Evolutionary conservation across 2,888 invertebrate species (phyloP), one percentile per base, ranked within the genome.

Genomic region (Athalia rosae): DNA sequence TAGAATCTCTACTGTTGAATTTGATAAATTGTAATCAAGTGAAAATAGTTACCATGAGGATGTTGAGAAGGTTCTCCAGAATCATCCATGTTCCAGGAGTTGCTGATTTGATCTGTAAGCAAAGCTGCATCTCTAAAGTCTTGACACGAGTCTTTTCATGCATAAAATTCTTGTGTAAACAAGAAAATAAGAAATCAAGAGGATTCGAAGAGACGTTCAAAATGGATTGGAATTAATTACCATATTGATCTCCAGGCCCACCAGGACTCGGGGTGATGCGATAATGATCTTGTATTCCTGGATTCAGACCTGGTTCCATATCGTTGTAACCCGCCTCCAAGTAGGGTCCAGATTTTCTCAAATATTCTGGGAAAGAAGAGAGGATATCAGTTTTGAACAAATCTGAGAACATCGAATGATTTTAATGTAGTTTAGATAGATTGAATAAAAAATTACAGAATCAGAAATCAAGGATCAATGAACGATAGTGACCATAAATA

Each of bases 221-320:
- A 62, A 63, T 56, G 45, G 6, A 13, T 69, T 4, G 48, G 79
- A 79, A 62, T 43, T 7, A 58, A 83, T 82, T 87, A 91, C 91
- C 91, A 86, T 93, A 94, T 84, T 93, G 92, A 86, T 94, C 94
- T 80, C 93, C 91, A 78, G 90, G 89, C 43, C 89, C 92, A 61
- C 93, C 93, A 61, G 93, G 93, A 80, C 94, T 92, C 77, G 94
- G 94, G 79, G 94, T 93, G 81, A 94, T 93, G 81, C 93, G 91
- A 88, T 94, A 94, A 86, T 91, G 91, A 83, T 91, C 91, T 83
- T 89, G 89, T 81, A 89, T 82, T 81, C 86, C 87, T 77, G 89
- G 87, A 85, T 89, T 89, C 82, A 89, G 83, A 79, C 89, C 87
- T 81, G 89, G 89, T 83, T 92, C 93, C 86, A 94, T 91, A 88